Percentiles rank a stretch among this genome's conserved stretches.
Evolutionary conservation across 2,113 vertebrate genomes (phyloP).

Genomic region (Pelecanoides urinatrix): DNA sequence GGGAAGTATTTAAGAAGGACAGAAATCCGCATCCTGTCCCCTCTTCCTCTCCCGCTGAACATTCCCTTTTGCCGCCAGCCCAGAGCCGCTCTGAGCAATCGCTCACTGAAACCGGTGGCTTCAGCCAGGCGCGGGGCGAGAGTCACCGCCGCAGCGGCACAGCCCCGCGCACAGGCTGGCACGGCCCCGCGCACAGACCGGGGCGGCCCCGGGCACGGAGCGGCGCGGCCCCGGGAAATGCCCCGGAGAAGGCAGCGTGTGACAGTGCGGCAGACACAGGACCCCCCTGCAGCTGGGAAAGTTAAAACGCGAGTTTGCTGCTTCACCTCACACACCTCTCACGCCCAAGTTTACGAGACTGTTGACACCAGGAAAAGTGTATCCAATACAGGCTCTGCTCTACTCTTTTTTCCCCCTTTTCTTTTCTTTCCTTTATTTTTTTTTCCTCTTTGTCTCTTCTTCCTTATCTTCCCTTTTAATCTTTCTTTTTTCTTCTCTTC

Average conservation of each 20-base stretch:
- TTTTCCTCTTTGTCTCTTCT: too few species aligned
- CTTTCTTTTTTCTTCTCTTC: too few species aligned
- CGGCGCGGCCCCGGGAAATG: not conserved
- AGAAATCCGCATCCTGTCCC: not conserved
- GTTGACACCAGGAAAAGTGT: not conserved
- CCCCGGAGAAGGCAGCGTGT: not conserved
- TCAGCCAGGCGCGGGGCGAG: not conserved
- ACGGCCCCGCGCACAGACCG: not conserved
- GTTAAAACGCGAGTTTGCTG: not conserved
- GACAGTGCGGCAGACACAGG: not conserved
- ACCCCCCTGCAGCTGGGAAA: not conserved
- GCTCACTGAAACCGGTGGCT: not conserved
- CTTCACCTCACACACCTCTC: not conserved
- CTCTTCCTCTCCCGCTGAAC: not conserved
- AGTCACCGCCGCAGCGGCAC: not conserved
- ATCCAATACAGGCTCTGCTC: not conserved
- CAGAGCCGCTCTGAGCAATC: not conserved
- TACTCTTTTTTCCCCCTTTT: accelerated
- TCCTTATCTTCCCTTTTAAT: too few species aligned
- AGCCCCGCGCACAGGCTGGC: not conserved
- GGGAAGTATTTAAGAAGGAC: not conserved
- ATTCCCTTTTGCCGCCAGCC: not conserved
- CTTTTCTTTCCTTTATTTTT: too few species aligned
- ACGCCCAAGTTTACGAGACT: not conserved
- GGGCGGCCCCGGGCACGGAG: not conserved